A percentile compares a stretch with the other conserved stretches of the same genome.
Evolutionary conservation across 2,797 vertebrate genomes (phyloP).

Genomic region (Capromys pilorides): DNA sequence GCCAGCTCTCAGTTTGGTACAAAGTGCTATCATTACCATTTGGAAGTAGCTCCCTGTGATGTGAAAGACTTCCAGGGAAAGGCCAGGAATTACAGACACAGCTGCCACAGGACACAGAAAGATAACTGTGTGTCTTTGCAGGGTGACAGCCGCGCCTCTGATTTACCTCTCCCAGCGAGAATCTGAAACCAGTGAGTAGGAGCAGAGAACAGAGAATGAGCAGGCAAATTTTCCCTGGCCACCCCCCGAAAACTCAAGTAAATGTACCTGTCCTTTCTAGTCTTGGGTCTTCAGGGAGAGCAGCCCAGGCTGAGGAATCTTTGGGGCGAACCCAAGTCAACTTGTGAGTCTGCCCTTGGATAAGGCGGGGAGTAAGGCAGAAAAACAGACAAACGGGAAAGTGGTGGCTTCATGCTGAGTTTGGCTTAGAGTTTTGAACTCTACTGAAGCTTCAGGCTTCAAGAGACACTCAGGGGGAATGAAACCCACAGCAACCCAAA

Average conservation of each 20-base stretch:
- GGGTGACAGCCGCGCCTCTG: not conserved
- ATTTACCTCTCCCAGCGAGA: not conserved
- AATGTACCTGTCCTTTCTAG: not conserved
- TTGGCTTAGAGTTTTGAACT: constrained; percentile 59
- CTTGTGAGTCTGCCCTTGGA: not conserved
- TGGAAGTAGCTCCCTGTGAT: constrained; percentile 2
- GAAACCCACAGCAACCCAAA: constrained; percentile 69
- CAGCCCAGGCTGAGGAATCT: not conserved
- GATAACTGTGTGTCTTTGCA: not conserved
- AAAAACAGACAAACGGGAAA: constrained; percentile 66
- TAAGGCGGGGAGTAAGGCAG: not conserved
- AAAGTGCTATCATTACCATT: constrained; percentile 66
- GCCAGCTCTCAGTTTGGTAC: constrained; percentile 42
- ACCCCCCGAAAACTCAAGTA: not conserved
- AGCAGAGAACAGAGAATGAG: not conserved
- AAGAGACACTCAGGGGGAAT: constrained; percentile 63
- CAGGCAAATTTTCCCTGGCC: not conserved
- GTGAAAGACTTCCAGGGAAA: constrained; percentile 3
- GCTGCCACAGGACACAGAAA: not conserved
- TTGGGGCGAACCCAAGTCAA: not conserved
- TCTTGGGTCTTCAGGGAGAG: not conserved
- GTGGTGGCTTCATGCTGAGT: constrained; percentile 74
- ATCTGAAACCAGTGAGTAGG: not conserved
- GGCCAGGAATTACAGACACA: not conserved
- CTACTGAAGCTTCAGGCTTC: constrained; percentile 33